phyloP scores from a whole-genome alignment of 2,113 vertebrate species.

The Sigmodon hispidus region DNA sequence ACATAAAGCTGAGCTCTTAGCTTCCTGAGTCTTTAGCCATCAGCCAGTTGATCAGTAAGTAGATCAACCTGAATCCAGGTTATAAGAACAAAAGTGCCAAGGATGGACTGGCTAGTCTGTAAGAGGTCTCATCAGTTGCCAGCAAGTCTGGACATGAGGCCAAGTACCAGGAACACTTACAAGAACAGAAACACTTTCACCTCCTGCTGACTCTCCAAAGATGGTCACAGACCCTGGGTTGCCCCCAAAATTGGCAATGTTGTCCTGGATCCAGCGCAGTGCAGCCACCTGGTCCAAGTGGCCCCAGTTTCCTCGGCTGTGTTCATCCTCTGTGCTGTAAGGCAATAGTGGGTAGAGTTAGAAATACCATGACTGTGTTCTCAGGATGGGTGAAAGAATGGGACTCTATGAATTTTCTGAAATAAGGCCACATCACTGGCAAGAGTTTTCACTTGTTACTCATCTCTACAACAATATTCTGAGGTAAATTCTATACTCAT shows the following conservation, averaged over 20 bases:
- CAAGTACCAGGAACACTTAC: conserved; percentile 79
- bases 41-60: too few relatives aligned
- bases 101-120: neutral
- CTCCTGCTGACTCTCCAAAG: conserved; percentile 89
- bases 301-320: neutral
- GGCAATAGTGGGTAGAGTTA: fast-evolving
- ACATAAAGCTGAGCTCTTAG: neutral
- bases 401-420: neutral
- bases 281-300: neutral
- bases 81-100: neutral
- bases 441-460: neutral
- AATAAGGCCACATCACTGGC: neutral
- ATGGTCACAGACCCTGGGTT: neutral
- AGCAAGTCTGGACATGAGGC: neutral
- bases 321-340: conserved; percentile 88
- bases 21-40: neutral
- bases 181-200: conserved; percentile 88
- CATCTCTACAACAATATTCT: fast-evolving
- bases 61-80: neutral
- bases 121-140: neutral
- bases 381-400: neutral
- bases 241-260: neutral
- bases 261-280: neutral
- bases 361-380: fast-evolving
- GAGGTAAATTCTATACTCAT: neutral